Conservation (phyloP, 1,140 invertebrate species). For the Temnothorax curvispinosus region DNA sequence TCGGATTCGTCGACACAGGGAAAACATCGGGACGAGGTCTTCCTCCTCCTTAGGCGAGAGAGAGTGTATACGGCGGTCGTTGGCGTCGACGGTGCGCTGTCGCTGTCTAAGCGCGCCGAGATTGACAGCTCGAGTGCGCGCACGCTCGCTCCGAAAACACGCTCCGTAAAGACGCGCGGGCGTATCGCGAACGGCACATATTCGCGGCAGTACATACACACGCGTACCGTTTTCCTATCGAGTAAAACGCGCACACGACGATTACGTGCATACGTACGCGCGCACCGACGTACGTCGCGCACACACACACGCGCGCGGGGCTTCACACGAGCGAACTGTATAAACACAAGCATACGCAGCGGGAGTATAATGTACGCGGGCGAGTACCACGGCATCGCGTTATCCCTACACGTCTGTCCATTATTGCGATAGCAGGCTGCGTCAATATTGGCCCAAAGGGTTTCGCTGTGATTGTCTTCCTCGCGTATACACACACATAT, state of each 20-base stretch:
- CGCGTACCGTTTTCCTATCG: background rate
- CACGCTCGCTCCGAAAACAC: constrained; percentile 54
- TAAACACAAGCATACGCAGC: constrained; percentile 63
- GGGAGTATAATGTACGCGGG: constrained; percentile 70
- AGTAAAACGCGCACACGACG: background rate
- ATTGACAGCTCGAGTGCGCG: constrained; percentile 64
- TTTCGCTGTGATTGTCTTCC: constrained; percentile 77
- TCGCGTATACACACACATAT: constrained; percentile 26
- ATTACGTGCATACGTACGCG: background rate
- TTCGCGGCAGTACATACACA: background rate
- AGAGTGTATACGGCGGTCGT: background rate
- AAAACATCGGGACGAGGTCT: constrained; percentile 49
- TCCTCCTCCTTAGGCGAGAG: background rate
- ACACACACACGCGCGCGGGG: background rate
- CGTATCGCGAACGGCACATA: constrained; percentile 21
- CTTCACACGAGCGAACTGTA: constrained; percentile 64
- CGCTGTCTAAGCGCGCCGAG: constrained; percentile 59
- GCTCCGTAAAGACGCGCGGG: constrained; percentile 33
- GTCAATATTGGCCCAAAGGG: constrained; percentile 78
- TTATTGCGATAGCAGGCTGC: constrained; percentile 77
- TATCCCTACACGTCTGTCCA: constrained; percentile 76
- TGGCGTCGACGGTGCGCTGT: constrained; percentile 21
- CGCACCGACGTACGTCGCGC: background rate
- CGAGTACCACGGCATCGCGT: constrained; percentile 67
- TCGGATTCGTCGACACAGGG: constrained; percentile 43